Evolutionary conservation across 2,113 vertebrate species (phyloP).

Genomic region (Epinephelus cyanopodus): DNA sequence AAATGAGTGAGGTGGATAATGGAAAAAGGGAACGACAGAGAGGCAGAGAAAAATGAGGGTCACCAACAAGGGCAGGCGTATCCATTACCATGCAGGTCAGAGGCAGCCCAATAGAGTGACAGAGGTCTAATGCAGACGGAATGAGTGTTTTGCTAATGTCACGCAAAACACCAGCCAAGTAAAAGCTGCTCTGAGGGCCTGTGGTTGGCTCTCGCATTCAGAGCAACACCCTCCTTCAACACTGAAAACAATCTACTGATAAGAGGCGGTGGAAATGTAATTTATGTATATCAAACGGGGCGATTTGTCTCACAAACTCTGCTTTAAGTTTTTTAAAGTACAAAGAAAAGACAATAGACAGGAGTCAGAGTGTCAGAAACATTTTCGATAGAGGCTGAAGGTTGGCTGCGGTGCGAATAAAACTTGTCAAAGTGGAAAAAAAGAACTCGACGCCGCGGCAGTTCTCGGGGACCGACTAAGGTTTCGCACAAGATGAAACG

Average conservation of each 20-base stretch:
- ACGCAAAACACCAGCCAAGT: slow-evolving; percentile 39
- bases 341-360: slow-evolving; percentile 36
- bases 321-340: slow-evolving; percentile 12
- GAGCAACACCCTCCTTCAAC: slow-evolving; percentile 8
- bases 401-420: slow-evolving; percentile 13
- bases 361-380: slow-evolving; percentile 14
- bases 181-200: slow-evolving; percentile 9
- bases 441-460: neutral
- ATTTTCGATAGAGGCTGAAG: neutral
- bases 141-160: slow-evolving; percentile 62
- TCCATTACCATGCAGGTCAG: slow-evolving; percentile 76
- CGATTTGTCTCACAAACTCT: slow-evolving; percentile 9
- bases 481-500: slow-evolving; percentile 47
- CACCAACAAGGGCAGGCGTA: slow-evolving; percentile 69
- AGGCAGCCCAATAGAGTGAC: slow-evolving; percentile 52
- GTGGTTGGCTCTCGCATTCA: neutral
- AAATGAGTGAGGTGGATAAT: slow-evolving; percentile 74
- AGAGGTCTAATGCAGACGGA: slow-evolving; percentile 59
- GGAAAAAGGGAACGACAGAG: slow-evolving; percentile 65
- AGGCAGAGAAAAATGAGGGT: slow-evolving; percentile 76
- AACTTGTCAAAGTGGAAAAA: slow-evolving; percentile 34
- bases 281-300: neutral
- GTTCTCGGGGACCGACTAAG: neutral
- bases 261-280: neutral
- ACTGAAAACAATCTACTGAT: slow-evolving; percentile 6